Evolutionary conservation across 2,797 vertebrate species (phyloP).

Genomic region (Xiphorhynchus erythropygius): DNA sequence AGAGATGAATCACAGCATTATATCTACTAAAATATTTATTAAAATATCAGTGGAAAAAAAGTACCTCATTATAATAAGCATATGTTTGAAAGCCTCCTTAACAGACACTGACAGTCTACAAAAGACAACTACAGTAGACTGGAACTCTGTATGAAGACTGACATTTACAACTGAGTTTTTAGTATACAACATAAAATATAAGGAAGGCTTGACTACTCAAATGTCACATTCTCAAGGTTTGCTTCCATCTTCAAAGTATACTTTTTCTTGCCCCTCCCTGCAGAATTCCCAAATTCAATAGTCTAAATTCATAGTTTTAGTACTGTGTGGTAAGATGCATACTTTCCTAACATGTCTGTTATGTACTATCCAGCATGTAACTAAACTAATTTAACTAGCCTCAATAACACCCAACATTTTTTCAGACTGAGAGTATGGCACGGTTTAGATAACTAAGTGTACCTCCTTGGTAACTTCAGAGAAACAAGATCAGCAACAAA

Average conservation of each 20-base stretch:
- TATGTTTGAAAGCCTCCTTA: background rate
- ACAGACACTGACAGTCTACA: background rate
- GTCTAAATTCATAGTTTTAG: background rate
- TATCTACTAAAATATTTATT: background rate
- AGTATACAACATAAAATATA: background rate
- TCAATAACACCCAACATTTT: background rate
- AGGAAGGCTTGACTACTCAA: background rate
- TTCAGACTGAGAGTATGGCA: background rate
- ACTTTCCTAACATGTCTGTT: background rate
- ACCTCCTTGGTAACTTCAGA: background rate
- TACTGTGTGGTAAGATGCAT: background rate
- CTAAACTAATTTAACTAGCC: background rate
- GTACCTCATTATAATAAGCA: background rate
- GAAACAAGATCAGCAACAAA: background rate
- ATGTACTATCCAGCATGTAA: fast-evolving
- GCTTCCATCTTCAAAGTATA: background rate
- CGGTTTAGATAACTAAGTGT: background rate
- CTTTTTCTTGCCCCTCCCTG: background rate
- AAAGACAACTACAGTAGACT: background rate
- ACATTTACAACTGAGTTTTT: background rate
- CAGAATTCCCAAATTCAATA: background rate
- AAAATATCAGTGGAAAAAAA: background rate
- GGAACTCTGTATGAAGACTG: background rate
- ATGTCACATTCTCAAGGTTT: background rate
- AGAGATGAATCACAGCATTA: background rate